A percentile compares a stretch with the other conserved stretches of the same genome.
Evolutionary conservation across 2,797 vertebrate genomes (phyloP).

Genomic region (Distichodus sexfasciatus): DNA sequence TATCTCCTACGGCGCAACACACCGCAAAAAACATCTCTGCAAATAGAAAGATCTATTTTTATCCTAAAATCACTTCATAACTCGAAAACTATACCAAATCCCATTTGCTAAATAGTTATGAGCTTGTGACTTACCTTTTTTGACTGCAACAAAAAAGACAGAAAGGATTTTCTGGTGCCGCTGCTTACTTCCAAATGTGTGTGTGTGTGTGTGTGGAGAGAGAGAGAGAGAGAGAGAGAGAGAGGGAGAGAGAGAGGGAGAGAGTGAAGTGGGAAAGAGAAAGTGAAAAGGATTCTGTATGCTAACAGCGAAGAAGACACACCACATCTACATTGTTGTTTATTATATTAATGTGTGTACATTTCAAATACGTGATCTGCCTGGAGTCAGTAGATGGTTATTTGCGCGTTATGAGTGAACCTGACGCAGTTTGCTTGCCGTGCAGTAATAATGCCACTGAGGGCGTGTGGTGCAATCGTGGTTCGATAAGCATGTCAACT

Average conservation of each 20-base stretch:
- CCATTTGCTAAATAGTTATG: not conserved
- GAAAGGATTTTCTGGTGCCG: not conserved
- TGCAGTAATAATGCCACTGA: too few relatives aligned
- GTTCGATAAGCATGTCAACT: too few relatives aligned
- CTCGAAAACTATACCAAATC: not conserved
- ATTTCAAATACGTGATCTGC: too few relatives aligned
- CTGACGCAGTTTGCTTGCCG: too few relatives aligned
- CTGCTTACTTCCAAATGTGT: not conserved
- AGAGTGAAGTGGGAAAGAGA: not conserved
- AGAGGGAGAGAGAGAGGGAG: not conserved
- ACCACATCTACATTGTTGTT: not conserved
- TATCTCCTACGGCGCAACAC: too few relatives aligned
- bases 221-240: constrained; percentile 12
- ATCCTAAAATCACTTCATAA: not conserved
- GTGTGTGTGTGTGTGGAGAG: not conserved
- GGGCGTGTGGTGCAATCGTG: not conserved
- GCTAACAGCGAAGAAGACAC: not conserved
- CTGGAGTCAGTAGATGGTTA: too few relatives aligned
- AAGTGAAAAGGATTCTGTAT: not conserved
- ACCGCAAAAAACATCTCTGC: too few relatives aligned
- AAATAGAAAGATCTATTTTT: not conserved
- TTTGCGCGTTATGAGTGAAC: too few relatives aligned
- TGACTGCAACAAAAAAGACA: not conserved
- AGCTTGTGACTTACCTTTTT: constrained; percentile 23
- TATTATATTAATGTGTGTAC: too few relatives aligned